Base-by-base conservation (phyloP, 1,140 invertebrate genomes). In the Bursaphelenchus mucronatus region DNA sequence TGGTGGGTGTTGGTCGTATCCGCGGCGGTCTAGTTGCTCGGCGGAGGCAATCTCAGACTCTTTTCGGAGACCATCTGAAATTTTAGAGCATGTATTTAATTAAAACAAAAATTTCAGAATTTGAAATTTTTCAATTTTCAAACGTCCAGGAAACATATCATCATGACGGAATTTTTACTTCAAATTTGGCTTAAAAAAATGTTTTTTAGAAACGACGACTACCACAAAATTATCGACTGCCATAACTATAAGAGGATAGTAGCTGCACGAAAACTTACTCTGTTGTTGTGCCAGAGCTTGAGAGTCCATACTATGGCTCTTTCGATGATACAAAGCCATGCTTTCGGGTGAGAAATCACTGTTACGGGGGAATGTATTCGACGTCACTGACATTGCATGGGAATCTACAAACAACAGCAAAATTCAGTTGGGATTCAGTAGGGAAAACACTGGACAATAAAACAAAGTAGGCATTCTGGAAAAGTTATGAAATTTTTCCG, bases 271-370 rank as follows among this genome's bases (percentile, higher is more conserved):
- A 30, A 30, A 30, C 30, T 1, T 30, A 30, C 30, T 30, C 30
- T 30, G 30, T 30, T 19, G 39, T 66, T 63, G 15, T 6, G 75
- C 75, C 13, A 78, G 50, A 8, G 71, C 69, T 46, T 79, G 77
- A 0, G 77, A 79, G 56, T 79, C 77, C 77, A 79, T 81, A 45
- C 63, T 68, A 15, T 64, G 59, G 49, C 75, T 78, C 57, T 75
- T 75, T 43, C 75, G 66, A 52, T 75, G 74, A 39, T 59, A 59
- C 13, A 59, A 59, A 9, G 57, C 19, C 13, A 49, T 49, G 47
- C 13, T 49, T 13, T 59, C 57, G 13, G 57, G 30, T 1, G 57
- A 39, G 40, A 40, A 59, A 7, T 59, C 30, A 30, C 30, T 30
- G 30, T 30, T 30, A 30, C 30, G 30, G 30, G 30, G 30, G 30